Evolutionary conservation across 2,797 vertebrate species (phyloP), one percentile per base, ranked within the genome.

Genomic region (Buphagus erythrorhynchus): DNA sequence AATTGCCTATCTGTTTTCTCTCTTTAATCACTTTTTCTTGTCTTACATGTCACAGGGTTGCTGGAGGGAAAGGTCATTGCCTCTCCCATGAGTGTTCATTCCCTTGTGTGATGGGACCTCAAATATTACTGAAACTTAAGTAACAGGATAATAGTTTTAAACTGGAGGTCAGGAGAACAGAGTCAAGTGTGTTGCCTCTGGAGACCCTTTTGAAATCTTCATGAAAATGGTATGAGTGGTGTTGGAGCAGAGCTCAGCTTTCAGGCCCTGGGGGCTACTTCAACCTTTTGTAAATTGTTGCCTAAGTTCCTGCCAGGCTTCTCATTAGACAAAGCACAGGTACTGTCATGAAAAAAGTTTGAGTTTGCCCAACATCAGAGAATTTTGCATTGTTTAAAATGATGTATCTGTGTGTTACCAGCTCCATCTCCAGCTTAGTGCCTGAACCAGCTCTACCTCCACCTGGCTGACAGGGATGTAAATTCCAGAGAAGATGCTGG

Each of bases 251-350:
- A 82, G 24, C 62, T 80, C 54, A 54, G 21, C 28, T 42, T 38
- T 88, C 25, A 19, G 28, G 31, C 20, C 28, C 36, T 46, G 7
- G 4, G 5, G 67, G 25, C 29, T 67, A 10, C n/a, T 76, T 81
- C 46, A 65, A 0, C 19, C 22, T 19, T 36, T 78, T 0, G 0
- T 43, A 51, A 87, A 33, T 22, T 19, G 7, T 61, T 68, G 11
- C 11, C 58, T 45, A 6, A 46, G 29, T 51, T 66, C 19, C 40
- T 84, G 10, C 10, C 16, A 59, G 35, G 16, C 18, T 66, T 76
- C 66, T 84, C 19, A 21, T 81, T 66, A 48, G 25, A 46, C 16
- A 66, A 68, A 75, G 33, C 20, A 6, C 25, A 42, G 17, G 20
- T 65, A 18, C 36, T 55, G 22, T 33, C 8, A 9, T 17, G 6